Evolutionary conservation across 2,888 invertebrate species (phyloP).

Genomic region (Mycalesis mineus): DNA sequence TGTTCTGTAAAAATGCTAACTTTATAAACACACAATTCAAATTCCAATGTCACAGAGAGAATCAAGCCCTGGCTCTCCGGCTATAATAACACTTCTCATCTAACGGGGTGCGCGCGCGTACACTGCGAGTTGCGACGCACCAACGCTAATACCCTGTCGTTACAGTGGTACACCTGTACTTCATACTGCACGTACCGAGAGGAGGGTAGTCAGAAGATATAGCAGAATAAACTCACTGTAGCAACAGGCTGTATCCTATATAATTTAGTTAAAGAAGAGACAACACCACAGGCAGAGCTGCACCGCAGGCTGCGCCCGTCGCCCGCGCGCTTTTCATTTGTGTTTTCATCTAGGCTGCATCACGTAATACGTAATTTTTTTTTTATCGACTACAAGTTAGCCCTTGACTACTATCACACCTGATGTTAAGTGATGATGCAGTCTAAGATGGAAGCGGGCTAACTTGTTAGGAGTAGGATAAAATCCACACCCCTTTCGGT

Average conservation of each 20-base stretch:
- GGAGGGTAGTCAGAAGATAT: constrained; percentile 50
- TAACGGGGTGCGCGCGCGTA: constrained; percentile 64
- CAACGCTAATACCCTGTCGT: constrained; percentile 62
- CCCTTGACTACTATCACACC: too few relatives aligned
- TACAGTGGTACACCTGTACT: constrained; percentile 54
- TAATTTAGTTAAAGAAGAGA: constrained; percentile 65
- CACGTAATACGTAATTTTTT: neutral
- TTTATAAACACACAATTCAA: neutral
- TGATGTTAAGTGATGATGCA: too few relatives aligned
- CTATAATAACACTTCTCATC: constrained; percentile 67
- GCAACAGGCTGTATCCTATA: constrained; percentile 68
- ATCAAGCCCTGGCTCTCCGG: neutral
- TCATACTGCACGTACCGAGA: constrained; percentile 32
- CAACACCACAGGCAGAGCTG: constrained; percentile 73
- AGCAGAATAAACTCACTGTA: constrained; percentile 68
- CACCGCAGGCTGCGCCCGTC: constrained; percentile 52
- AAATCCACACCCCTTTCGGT: too few relatives aligned
- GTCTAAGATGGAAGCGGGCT: too few relatives aligned
- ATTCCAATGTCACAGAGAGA: neutral
- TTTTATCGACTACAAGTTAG: too few relatives aligned
- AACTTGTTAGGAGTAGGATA: too few relatives aligned
- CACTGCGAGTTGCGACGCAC: constrained; percentile 56
- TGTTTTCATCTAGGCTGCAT: neutral
- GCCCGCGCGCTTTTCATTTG: constrained; percentile 55
- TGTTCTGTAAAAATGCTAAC: neutral